These are phyloP conservation scores for Thereva unica DNA, from an alignment of 2,888 invertebrate species.

Conservation along the genomic window DNA sequence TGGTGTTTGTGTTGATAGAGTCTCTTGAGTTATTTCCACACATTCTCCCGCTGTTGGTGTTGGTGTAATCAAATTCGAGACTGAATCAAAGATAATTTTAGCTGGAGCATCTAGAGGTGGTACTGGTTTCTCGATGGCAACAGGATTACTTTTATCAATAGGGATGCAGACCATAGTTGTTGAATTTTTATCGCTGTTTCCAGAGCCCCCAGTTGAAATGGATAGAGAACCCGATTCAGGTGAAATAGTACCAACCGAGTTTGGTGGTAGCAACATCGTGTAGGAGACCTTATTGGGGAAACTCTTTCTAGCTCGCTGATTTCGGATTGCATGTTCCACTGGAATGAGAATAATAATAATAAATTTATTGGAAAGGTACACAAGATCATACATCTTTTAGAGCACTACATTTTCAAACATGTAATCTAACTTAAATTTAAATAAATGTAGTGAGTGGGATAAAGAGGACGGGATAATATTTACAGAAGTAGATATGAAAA, in stretches of 20 bases:
- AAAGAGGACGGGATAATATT: no score
- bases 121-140: slow-evolving; percentile 45
- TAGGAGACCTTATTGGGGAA: slow-evolving; percentile 48
- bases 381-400: no score
- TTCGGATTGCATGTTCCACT: slow-evolving; percentile 20
- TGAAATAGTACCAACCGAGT: no score
- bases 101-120: slow-evolving; percentile 53
- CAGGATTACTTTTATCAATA: slow-evolving; percentile 43
- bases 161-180: slow-evolving; percentile 57
- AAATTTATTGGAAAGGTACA: neutral
- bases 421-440: no score
- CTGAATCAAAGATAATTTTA: slow-evolving; percentile 42
- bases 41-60: slow-evolving; percentile 3
- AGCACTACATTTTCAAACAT: no score
- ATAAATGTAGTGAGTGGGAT: no score
- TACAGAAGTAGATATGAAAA: no score
- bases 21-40: neutral
- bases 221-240: no score
- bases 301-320: slow-evolving; percentile 54
- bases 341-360: slow-evolving; percentile 5
- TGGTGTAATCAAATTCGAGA: slow-evolving; percentile 21
- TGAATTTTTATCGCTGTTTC: slow-evolving; percentile 43
- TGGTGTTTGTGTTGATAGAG: slow-evolving; percentile 1
- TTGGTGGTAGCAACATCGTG: neutral
- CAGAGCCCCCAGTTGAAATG: no score